phyloP scores from a whole-genome alignment of 2,888 invertebrate genomes.

The Philonicus albiceps region DNA sequence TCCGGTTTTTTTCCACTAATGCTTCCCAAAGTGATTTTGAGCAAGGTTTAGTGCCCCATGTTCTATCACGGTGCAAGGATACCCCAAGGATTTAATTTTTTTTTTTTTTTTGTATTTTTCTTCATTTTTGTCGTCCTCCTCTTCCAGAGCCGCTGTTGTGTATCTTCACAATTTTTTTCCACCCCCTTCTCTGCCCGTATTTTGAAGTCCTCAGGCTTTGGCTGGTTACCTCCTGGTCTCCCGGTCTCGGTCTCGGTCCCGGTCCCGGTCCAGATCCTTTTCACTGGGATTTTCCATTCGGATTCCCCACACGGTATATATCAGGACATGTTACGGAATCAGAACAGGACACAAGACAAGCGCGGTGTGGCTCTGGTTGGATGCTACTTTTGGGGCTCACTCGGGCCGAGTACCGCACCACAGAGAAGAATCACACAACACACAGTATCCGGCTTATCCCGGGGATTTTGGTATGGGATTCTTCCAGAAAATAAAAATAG shows the following conservation, averaged over 20 bases:
- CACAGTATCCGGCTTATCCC: background rate
- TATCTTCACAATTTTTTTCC: background rate
- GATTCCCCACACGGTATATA: slow-evolving; percentile 28
- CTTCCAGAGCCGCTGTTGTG: background rate
- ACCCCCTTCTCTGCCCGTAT: background rate
- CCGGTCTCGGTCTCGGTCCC: background rate
- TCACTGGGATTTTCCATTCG: slow-evolving; percentile 18
- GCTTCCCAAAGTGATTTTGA: slow-evolving; percentile 46
- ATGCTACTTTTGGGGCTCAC: background rate
- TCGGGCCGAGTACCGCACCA: background rate
- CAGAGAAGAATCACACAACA: background rate
- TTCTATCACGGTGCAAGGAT: slow-evolving; percentile 39
- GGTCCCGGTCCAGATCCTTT: background rate
- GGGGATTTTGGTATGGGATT: background rate
- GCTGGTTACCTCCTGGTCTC: background rate
- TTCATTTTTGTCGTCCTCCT: background rate
- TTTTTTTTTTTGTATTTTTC: background rate
- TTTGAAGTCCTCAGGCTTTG: background rate
- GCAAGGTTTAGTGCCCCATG: slow-evolving; percentile 47
- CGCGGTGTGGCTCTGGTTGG: background rate
- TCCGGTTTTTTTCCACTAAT: slow-evolving; percentile 25
- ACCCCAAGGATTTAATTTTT: slow-evolving; percentile 45
- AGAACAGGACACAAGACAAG: slow-evolving; percentile 20
- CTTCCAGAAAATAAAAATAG: background rate
- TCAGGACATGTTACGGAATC: slow-evolving; percentile 28